Conservation (phyloP, 2,797 vertebrate genomes). For the Enteromius argenteus region DNA sequence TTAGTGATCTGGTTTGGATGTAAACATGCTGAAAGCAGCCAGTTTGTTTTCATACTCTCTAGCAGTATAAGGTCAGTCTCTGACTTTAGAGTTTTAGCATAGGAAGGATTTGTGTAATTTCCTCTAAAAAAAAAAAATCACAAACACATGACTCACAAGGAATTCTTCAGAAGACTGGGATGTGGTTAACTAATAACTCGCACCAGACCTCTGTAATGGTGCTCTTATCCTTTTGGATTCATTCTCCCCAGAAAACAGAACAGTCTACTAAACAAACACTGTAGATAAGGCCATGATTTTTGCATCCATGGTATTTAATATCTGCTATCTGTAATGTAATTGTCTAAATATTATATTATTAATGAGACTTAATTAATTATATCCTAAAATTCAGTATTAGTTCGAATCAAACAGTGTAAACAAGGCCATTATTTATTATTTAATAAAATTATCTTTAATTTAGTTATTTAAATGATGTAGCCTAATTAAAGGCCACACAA, state of each 20-base stretch:
- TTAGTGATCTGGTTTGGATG: background rate
- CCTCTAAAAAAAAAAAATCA: slow-evolving; percentile 8
- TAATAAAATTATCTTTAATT: background rate
- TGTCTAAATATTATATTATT: background rate
- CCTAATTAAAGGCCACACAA: background rate
- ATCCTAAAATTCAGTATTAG: background rate
- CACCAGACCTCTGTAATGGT: background rate
- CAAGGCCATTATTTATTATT: background rate
- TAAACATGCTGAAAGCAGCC: slow-evolving; percentile 2
- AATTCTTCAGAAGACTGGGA: slow-evolving; percentile 27
- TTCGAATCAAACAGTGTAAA: too few species aligned
- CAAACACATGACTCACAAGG: slow-evolving; percentile 9
- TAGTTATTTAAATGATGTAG: background rate
- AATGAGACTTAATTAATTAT: background rate
- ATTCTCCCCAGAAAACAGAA: background rate
- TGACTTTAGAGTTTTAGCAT: background rate
- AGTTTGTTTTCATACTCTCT: background rate
- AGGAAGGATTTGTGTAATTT: background rate
- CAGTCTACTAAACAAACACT: background rate
- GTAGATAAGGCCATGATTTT: background rate
- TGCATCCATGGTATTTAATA: background rate
- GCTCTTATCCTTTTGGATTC: background rate
- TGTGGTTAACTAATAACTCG: slow-evolving; percentile 30
- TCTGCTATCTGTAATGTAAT: background rate
- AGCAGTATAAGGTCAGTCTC: background rate